Evolutionary conservation across 2,113 vertebrate genomes (phyloP), one percentile per base, ranked within the genome.

Genomic region (Pyxicephalus adspersus): DNA sequence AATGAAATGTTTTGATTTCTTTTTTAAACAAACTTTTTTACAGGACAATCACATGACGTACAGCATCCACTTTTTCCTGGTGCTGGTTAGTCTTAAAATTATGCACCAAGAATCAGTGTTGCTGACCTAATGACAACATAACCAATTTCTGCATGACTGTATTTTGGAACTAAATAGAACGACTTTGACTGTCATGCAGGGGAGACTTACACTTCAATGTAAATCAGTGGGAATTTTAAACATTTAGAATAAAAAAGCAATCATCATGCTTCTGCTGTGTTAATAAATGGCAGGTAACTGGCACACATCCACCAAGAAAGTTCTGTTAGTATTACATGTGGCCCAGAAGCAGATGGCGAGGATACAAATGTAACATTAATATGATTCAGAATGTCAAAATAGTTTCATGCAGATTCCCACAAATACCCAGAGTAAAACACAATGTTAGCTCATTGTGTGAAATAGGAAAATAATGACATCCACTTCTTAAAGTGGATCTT

Each of bases 351-450:
- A 81, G 79, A 81, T 81, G 79, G 68, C 29, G 29, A 60, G 55
- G 60, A 81, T 54, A 73, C 67, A 81, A 81, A 71, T 80, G 77
- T 80, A 71, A 55, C 77, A 63, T 80, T 80, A 80, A 71, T 80
- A 80, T 71, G 63, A 80, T 71, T 80, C 66, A 71, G 52, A 51
- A 64, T 81, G 79, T 81, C 79, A 81, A 81, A 81, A 81, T 74
- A 81, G 79, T 81, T 81, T 65, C 68, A 68, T 22, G 71, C 60
- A 65, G 68, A 64, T 81, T 73, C 45, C 64, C 15, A 55, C 67
- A 64, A 81, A 72, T 81, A 73, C 73, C 68, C 38, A 50, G 28
- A 80, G 66, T 60, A 73, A 81, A 72, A 64, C 16, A 55, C 79
- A 81, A 64, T 73, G 68, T 74, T 73, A 38, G 45, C 29, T 5